Base-by-base conservation (phyloP, 2,888 invertebrate genomes). In the Caenorhabditis japonica region DNA sequence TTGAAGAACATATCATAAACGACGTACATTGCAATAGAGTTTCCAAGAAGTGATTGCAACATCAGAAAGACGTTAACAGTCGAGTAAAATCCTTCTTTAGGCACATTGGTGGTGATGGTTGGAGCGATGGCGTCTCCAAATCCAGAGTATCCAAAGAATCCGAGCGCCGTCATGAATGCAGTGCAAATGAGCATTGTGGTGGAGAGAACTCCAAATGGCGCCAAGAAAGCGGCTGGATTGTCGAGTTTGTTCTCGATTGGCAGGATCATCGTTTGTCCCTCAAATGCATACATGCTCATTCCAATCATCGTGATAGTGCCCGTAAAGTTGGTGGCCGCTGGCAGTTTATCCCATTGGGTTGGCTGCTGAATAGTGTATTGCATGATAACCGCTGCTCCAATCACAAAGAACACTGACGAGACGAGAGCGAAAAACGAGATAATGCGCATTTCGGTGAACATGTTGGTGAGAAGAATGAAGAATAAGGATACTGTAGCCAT, bases 191-290 rank as follows among this genome's bases (percentile, higher is more conserved):
- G 56, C 87, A 87, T 87, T 17, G 87, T 87, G 4, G 87, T 87
- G 13, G 87, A 86, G 2, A 87, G 81, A 21, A 87, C 87, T 12
- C 87, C 87, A 51, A 81, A 84, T 46, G 83, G 81, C 23, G 82
- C 81, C 5, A 87, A 77, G 75, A 87, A 87, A 7, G 84, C 86
- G 19, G 84, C 83, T 0, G 87, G 86, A 25, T 80, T 77, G 38
- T 82, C 85, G 43, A 87, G 79, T 47, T 87, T 87, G 73, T 87
- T 87, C 69, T 87, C 87, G 52, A 87, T 85, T 10, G 84, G 87
- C 21, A 87, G 70, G 56, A 87, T 87, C 85, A 87, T 87, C 1
- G 87, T 87, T 66, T 87, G 87, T 34, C 87, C 87, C 61, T 87
- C 87, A 70, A 87, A 87, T 0, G 87, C 78, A 62, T 87, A 87